Base-by-base conservation (phyloP, 2,113 vertebrate species). In the Thunnus maccoyii region DNA sequence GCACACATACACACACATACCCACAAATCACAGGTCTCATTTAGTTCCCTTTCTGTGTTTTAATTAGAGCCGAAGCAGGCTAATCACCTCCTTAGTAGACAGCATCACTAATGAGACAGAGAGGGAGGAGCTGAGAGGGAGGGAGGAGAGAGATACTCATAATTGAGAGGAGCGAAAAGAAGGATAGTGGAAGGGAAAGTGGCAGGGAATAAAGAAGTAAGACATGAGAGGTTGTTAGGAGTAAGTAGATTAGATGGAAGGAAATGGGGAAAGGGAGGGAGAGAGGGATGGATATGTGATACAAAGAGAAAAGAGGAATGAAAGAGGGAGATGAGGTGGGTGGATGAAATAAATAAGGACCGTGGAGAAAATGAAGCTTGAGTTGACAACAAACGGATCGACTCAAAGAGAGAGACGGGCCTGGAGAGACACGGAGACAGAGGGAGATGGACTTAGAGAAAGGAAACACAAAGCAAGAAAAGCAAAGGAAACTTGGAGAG, bases 61-160 rank as follows among this genome's bases (percentile, higher is more conserved):
- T 92, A 92, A 94, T 94, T 93, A 93, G 90, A 87, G 87, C 86
- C 61, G 52, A 88, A 77, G 84, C 87, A 84, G 88, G 87, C 90
- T 92, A 93, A 94, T 94, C 90, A 94, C 91, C 87, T 91, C 86
- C 90, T 93, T 90, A 92, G 91, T 93, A 89, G 93, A 92, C 91
- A 90, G 91, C 87, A 89, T 88, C 78, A 4, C 84, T 93, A 92
- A 94, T 88, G 90, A 92, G 92, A 93, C 86, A 74, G 88, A 83
- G 65, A 88, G 84, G 86, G 89, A 91, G 89, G 92, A 91, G 90
- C 80, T 82, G 83, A 72, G 84, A 75, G 64, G 81, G 81, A 86
- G 73, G 75, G 82, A 79, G 47, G 80, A 76, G 78, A 63, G 80
- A 82, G 77, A 72, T 7, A 25, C 51, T 67, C 72, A 86, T 87